Evolutionary conservation across 2,113 vertebrate genomes (phyloP), one percentile per base, ranked within the genome.

Genomic region (Gymnorhina tibicen): DNA sequence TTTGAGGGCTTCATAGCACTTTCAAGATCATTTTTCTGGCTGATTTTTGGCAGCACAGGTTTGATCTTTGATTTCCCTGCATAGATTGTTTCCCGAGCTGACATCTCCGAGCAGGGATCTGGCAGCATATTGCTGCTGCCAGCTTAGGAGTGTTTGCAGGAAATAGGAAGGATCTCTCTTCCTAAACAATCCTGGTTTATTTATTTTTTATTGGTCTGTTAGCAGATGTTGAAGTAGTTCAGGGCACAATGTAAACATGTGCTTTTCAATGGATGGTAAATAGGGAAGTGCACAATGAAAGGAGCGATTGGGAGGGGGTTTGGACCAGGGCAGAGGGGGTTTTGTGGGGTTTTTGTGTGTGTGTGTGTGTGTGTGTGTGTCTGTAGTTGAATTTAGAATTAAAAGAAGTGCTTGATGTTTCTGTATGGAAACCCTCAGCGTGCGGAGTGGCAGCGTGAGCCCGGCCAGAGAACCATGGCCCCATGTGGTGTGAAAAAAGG

Each of bases 401-500:
- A 94, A 94, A 88, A 97, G 95, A 89, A 92, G 90, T 15, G 84
- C 95, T 98, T 94, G 92, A 97, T 98, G 90, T 94, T 95, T 93
- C 91, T 91, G 74, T 90, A 64, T 53, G 62, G 94, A 98, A 97
- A 89, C 58, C 95, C 97, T 97, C 97, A 91, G 98, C 96, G 84
- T 96, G 98, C 96, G 52, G 89, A 63, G 68, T 14, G 91, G 84
- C 87, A 85, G 95, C 95, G 72, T 96, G 95, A 97, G 95, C 96
- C 95, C 66, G 58, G 88, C 94, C 91, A 74, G 91, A 94, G 96
- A 86, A 59, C 84, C 96, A 20, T 47, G 96, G 97, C 95, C 97
- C 98, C 98, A 98, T 98, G 98, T 98, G 97, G 97, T 84, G 98
- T 85, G 96, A 82, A 96, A 91, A 98, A 97, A 97, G 97, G 97